These are phyloP conservation scores for Alces alces DNA, from an alignment of 2,113 vertebrate species.

Conservation along the genomic window DNA sequence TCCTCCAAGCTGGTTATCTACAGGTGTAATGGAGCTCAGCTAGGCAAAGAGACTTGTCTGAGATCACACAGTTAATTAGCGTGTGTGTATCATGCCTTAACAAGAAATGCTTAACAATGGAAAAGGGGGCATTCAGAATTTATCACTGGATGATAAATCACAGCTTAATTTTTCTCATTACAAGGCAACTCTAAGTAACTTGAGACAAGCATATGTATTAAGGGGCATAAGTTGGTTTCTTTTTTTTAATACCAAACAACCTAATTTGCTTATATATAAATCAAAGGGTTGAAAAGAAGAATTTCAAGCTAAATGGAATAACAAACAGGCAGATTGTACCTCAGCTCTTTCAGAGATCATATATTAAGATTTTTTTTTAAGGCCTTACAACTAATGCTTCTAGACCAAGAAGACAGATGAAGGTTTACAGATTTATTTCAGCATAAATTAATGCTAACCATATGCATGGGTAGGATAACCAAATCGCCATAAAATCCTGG, in stretches of 20 bases:
- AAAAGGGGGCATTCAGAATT: not conserved
- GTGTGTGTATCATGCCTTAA: not conserved
- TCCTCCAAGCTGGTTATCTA: not conserved
- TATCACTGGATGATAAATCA: constrained; percentile 26
- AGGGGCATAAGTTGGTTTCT: constrained; percentile 8
- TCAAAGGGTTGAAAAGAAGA: constrained; percentile 2
- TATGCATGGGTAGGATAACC: constrained; percentile 71
- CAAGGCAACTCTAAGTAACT: not conserved
- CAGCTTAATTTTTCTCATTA: constrained; percentile 13
- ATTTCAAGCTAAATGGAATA: constrained; percentile 10
- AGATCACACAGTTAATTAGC: not conserved
- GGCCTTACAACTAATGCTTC: constrained; percentile 12
- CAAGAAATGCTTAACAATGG: not conserved
- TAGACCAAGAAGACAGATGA: constrained; percentile 56
- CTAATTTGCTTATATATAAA: constrained; percentile 35
- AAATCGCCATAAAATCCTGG: constrained; percentile 69
- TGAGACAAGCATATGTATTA: not conserved
- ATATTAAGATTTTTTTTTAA: constrained; percentile 5
- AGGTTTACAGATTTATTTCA: constrained; percentile 62
- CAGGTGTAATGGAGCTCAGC: not conserved
- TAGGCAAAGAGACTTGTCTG: not conserved
- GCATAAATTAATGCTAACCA: constrained; percentile 66
- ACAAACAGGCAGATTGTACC: not conserved
- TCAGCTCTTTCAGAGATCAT: not conserved
- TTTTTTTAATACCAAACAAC: constrained; percentile 19